Base-by-base conservation (phyloP, 2,888 invertebrate genomes). In the Pinctada fucata region DNA sequence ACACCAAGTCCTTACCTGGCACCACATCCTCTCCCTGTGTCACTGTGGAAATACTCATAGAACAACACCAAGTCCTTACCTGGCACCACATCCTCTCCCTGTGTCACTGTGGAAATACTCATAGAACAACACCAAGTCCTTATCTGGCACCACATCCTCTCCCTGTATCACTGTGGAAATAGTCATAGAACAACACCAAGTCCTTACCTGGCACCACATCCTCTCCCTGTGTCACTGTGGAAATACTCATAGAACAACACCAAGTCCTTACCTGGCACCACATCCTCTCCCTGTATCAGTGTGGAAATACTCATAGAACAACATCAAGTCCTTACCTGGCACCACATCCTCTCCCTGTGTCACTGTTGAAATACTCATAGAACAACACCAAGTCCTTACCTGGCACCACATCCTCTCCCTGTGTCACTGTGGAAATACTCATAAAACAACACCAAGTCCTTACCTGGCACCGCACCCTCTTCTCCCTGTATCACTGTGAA, bases 401-500 rank as follows among this genome's bases (percentile, higher is more conserved):
- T 92, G 6, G 93, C 92, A n/a, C 93, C 93, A 84, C 90, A 91
- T 0, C 93, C 93, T 73, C 88, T 79, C 1, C 93, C 92, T 13
- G 87, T 91, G 75, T 92, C 92, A 2, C 91, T 91, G 85, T 93
- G 84, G 82, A 92, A 93, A 83, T 90, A 92, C 82, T 93, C 93
- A 81, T 92, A 91, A 84, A 92, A 93, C 75, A 92, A 86, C 50
- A 91, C 82, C 78, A 92, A 82, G 79, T 91, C 87, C 75, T 88
- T 87, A 87, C 92, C 91, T 92, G 6, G 93, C 92, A n/a, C 93
- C 93, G 84, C 90, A 91, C 0, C 93, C 93, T n/a, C n/a, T n/a
- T 73, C 88, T 79, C 1, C 93, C 92, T 13, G 87, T 91, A 74
- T 92, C 92, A 2, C 91, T 91, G 85, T 93, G 84, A 82, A 92